Evolutionary conservation across 2,888 invertebrate genomes (phyloP).

Genomic region (Zele albiditarsus): DNA sequence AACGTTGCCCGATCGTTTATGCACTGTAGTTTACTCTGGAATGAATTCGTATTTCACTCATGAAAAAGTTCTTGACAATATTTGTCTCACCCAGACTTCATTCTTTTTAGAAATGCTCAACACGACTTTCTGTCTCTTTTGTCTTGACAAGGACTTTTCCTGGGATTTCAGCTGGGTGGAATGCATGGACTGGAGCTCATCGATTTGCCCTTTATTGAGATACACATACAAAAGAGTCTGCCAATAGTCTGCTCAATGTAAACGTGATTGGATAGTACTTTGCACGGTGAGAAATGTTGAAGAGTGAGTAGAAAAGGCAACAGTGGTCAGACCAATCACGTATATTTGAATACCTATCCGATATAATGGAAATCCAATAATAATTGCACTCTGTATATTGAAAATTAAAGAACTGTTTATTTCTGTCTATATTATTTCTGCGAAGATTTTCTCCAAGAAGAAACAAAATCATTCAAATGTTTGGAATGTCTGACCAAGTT

Average conservation of each 20-base stretch:
- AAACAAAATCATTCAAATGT: neutral
- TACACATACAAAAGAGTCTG: neutral
- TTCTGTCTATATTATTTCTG: neutral
- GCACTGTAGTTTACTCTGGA: neutral
- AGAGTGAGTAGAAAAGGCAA: neutral
- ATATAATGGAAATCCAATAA: neutral
- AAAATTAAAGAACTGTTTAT: neutral
- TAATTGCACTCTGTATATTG: neutral
- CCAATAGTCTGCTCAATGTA: neutral
- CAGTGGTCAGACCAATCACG: neutral
- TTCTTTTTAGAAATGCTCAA: neutral
- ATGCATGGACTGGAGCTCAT: neutral
- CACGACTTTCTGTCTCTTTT: neutral
- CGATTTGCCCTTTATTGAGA: constrained; percentile 5
- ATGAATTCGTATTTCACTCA: constrained; percentile 18
- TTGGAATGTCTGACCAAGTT: neutral
- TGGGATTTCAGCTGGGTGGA: neutral
- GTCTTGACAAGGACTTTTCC: neutral
- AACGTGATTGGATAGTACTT: constrained; percentile 7
- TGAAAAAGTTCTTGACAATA: constrained; percentile 32
- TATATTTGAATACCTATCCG: neutral
- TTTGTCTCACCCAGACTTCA: neutral
- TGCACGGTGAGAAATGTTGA: neutral
- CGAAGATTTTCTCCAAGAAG: neutral
- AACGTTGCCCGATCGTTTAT: neutral